Conservation (phyloP, 2,113 vertebrate species). For the Lophotis ruficrista region DNA sequence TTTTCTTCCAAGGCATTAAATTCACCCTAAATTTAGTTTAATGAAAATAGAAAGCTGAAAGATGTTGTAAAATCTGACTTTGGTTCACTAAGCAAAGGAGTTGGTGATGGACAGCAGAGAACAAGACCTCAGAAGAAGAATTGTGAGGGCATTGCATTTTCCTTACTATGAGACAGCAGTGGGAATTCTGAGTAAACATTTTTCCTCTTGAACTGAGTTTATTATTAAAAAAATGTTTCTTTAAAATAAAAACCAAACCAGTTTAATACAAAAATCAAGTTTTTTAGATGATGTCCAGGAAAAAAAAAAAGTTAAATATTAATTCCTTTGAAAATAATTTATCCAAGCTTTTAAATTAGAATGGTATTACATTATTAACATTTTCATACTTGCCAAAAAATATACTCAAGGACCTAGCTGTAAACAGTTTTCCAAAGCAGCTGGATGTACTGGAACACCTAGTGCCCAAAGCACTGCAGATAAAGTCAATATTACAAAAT, state of each 20-base stretch:
- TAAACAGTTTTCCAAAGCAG: background rate
- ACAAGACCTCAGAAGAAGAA: background rate
- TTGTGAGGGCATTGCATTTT: background rate
- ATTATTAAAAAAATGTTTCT: background rate
- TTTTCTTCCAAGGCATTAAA: background rate
- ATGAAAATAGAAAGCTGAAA: background rate
- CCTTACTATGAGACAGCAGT: background rate
- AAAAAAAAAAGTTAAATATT: background rate
- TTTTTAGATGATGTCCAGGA: background rate
- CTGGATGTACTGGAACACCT: background rate
- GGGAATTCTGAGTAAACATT: background rate
- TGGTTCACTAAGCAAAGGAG: background rate
- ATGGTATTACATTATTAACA: background rate
- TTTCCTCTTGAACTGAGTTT: background rate
- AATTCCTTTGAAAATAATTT: background rate
- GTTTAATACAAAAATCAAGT: background rate
- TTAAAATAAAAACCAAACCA: background rate
- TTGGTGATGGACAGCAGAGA: background rate
- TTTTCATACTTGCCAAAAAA: background rate
- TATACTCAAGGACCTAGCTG: background rate
- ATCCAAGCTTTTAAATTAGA: background rate
- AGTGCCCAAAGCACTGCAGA: background rate
- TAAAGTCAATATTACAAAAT: background rate
- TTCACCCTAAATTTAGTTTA: background rate
- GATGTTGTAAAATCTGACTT: background rate